These are phyloP conservation scores for Panagrolaimus sp. DNA, from an alignment of 1,140 invertebrate genomes.

Conservation along the genomic window DNA sequence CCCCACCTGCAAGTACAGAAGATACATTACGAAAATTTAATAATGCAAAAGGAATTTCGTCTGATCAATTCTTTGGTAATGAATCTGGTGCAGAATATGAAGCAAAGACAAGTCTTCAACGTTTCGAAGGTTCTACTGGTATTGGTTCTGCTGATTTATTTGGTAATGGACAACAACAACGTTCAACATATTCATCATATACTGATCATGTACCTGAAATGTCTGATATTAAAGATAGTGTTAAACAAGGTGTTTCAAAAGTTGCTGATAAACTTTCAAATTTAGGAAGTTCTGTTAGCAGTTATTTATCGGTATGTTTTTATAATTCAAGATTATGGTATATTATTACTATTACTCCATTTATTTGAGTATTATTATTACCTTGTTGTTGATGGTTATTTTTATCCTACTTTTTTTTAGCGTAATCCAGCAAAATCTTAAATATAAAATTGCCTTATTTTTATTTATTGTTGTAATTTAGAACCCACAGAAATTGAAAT, in stretches of 20 bases:
- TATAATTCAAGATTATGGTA: background rate
- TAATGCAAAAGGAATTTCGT: constrained; percentile 89
- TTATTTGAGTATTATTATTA: no score
- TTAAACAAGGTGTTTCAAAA: constrained; percentile 88
- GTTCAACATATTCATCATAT: constrained; percentile 31
- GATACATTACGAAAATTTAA: constrained; percentile 51
- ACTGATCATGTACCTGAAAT: constrained; percentile 69
- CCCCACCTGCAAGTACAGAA: constrained; percentile 32
- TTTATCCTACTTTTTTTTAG: no score
- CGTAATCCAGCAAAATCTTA: no score
- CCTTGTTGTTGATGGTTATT: no score
- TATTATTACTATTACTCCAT: no score
- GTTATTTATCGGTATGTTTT: constrained; percentile 27
- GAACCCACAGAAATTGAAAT: no score
- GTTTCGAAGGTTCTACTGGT: constrained; percentile 80
- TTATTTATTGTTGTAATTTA: no score
- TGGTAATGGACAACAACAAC: constrained; percentile 61
- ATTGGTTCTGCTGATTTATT: constrained; percentile 97
- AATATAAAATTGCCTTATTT: no score
- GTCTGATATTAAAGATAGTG: constrained; percentile 90
- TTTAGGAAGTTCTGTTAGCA: constrained; percentile 71
- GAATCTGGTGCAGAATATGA: constrained; percentile 65
- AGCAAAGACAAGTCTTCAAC: constrained; percentile 66
- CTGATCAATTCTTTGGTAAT: constrained; percentile 85
- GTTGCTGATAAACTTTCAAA: constrained; percentile 87